phyloP scores from a whole-genome alignment of 2,888 invertebrate genomes.

The Drosophila bunnanda region DNA sequence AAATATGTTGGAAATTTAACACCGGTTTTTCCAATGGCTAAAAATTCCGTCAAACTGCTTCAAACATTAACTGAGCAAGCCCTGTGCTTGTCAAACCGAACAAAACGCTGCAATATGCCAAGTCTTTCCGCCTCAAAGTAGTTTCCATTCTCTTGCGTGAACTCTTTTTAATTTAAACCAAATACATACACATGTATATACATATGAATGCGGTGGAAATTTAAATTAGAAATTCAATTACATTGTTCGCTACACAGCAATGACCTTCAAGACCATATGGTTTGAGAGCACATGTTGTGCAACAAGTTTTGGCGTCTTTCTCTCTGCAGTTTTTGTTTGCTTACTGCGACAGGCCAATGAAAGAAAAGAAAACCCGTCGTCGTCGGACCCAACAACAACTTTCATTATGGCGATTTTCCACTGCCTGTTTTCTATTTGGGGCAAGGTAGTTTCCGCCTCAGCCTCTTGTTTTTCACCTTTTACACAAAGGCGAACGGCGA shows the following conservation, averaged over 20 bases:
- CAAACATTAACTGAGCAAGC: background rate
- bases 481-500: slow-evolving; percentile 41
- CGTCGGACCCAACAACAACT: slow-evolving; percentile 41
- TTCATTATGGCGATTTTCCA: slow-evolving; percentile 58
- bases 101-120: slow-evolving; percentile 1
- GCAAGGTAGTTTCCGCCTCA: slow-evolving; percentile 81
- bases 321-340: slow-evolving; percentile 22
- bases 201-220: background rate
- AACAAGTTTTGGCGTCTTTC: slow-evolving; percentile 65
- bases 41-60: background rate
- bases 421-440: slow-evolving; percentile 60
- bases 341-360: slow-evolving; percentile 23
- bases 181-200: background rate
- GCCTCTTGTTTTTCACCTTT: slow-evolving; percentile 57
- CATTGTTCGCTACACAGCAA: slow-evolving; percentile 30
- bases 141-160: slow-evolving; percentile 17
- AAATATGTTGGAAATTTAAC: background rate
- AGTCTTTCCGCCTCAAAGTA: slow-evolving; percentile 33
- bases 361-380: slow-evolving; percentile 49
- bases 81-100: background rate
- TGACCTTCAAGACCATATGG: slow-evolving; percentile 64
- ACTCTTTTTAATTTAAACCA: slow-evolving; percentile 6
- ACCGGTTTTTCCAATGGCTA: background rate
- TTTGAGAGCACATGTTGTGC: slow-evolving; percentile 61
- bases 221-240: slow-evolving; percentile 40